phyloP scores from a whole-genome alignment of 2,797 vertebrate species.

The Sciaenops ocellatus region DNA sequence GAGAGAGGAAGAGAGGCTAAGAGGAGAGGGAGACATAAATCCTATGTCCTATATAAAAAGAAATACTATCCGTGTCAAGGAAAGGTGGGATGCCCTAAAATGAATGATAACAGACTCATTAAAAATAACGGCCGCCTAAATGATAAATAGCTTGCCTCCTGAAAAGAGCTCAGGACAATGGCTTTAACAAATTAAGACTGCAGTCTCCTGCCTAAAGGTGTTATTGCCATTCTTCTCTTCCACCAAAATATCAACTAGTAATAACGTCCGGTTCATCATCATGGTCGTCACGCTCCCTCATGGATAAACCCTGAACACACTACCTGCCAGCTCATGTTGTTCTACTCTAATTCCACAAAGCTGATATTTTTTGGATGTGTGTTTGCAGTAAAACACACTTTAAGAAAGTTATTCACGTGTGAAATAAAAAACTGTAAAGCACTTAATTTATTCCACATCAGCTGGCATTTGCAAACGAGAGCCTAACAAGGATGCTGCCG shows the following conservation, averaged over 20 bases:
- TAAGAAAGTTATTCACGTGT: conserved; percentile 50
- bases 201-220: conserved; percentile 78
- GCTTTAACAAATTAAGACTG: conserved; percentile 86
- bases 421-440: conserved; percentile 48
- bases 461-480: conserved; percentile 64
- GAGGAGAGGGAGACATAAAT: conserved; percentile 85
- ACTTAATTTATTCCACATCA: conserved; percentile 66
- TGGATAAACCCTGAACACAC: conserved; percentile 20
- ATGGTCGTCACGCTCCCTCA: conserved; percentile 42
- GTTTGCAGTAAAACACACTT: conserved; percentile 15
- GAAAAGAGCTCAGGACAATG: conserved; percentile 84
- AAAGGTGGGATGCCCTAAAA: conserved; percentile 91
- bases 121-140: conserved; percentile 89
- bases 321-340: conserved; percentile 49
- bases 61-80: conserved; percentile 89
- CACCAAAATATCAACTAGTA: conserved; percentile 71
- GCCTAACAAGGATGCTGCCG: conserved; percentile 61
- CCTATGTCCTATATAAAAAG: conserved; percentile 90
- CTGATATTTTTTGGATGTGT: background rate
- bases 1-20: conserved; percentile 65
- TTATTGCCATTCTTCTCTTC: conserved; percentile 65
- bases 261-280: conserved; percentile 59
- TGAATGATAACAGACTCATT: conserved; percentile 92
- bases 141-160: conserved; percentile 86
- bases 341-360: conserved; percentile 28